A percentile compares a stretch with the other conserved stretches of the same genome.
Evolutionary conservation across 2,113 vertebrate species (phyloP).

Genomic region (cat (Felis catus)): F.catus_Fca126_mat1.0 CM031411.1:46740501-46741000

Average conservation of each 20-base stretch:
- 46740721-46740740: constrained; percentile 2
- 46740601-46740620: background rate
- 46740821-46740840: background rate
- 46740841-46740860: background rate
- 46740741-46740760: constrained; percentile 18
- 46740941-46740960: background rate
- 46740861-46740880: background rate
- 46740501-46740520: constrained; percentile 9
- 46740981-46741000: constrained; percentile 25
- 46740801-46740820: background rate
- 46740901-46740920: background rate
- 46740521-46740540: background rate
- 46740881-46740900: constrained; percentile 18
- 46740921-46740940: background rate
- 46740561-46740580: constrained; percentile 33
- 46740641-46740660: background rate
- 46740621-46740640: constrained; percentile 15
- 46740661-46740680: background rate
- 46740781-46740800: constrained; percentile 2
- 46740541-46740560: background rate
- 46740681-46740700: background rate
- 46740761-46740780: constrained; percentile 19
- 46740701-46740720: background rate
- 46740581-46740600: constrained; percentile 18
- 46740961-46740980: constrained; percentile 30